phyloP scores from a whole-genome alignment of 2,888 invertebrate species.

The Gerris lacustris region DNA sequence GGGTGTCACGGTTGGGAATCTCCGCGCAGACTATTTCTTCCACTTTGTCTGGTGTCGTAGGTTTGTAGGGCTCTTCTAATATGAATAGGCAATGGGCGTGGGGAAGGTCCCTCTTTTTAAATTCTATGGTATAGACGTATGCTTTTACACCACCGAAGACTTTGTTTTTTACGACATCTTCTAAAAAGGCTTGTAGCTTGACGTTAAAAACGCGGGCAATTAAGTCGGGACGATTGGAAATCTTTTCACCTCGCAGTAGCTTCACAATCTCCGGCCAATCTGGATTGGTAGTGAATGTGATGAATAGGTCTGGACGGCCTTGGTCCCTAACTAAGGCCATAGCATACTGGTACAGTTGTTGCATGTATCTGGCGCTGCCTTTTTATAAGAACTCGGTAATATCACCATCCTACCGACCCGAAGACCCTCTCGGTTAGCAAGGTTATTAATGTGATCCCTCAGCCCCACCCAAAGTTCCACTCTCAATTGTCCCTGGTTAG shows the following conservation, averaged over 20 bases:
- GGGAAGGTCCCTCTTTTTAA: not conserved
- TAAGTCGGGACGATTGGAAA: too few relatives aligned
- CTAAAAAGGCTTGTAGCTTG: too few relatives aligned
- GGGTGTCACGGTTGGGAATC: not conserved
- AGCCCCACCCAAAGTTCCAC: not conserved
- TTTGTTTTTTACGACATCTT: too few relatives aligned
- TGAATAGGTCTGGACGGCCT: not conserved
- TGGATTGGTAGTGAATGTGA: too few relatives aligned
- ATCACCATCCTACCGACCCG: not conserved
- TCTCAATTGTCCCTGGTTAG: conserved; percentile 1
- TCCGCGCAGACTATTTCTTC: not conserved
- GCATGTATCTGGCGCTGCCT: not conserved
- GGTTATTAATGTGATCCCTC: not conserved
- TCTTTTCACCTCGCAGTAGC: too few relatives aligned
- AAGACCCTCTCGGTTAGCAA: not conserved
- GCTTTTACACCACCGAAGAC: too few relatives aligned
- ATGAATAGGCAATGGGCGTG: not conserved
- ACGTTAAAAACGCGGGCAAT: too few relatives aligned
- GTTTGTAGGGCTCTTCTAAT: not conserved
- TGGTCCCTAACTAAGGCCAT: not conserved
- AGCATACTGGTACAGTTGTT: not conserved
- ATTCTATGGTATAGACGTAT: too few relatives aligned
- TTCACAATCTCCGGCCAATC: too few relatives aligned
- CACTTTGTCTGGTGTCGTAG: not conserved
- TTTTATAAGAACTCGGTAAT: not conserved